Base-by-base conservation (phyloP, 1,140 invertebrate species). In the Ladona fulva region DNA sequence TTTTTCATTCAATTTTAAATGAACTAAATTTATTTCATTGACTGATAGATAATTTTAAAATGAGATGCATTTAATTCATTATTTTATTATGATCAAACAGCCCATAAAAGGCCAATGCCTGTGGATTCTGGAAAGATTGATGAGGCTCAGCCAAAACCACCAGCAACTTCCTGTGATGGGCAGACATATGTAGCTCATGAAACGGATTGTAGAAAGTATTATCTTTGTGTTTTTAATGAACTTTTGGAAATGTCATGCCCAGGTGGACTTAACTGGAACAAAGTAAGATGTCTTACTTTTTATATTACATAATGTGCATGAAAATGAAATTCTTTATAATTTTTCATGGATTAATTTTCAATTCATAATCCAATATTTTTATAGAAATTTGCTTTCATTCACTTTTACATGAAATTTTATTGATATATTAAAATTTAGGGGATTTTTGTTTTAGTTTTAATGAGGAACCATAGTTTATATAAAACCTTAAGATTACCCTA, bases 151-250 rank as follows among this genome's bases (percentile, higher is more conserved):
- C 75, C 77, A 22, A 77, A 16, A 12, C 66, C 66, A 24, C 73
- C 78, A 1, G 80, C 82, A 1, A 80, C 83, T 0, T 83, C 86
- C n/a, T 94, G 93, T 81, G 83, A 85, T 0, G 89, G 89, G 24
- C 87, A 86, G 78, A 84, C 88, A 22, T 94, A 92, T 82, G 84
- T 86, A 76, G 82, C 89, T 0, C 89, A 94, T 82, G 85, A 89
- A 6, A 83, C 81, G 0, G 91, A 95, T 80, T 95, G 94, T 82
- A 89, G 87, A 44, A 93, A 94, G 81, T 96, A 95, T 81, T 93
- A 92, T 77, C 84, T 93, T 0, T 96, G 94, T 82, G 89, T 94
- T 52, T 91, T 92, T 81, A 93, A 91, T 19, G 83, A 87, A 37
- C 86, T 92, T 1, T 85, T 89, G 0, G 88, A 91, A 77, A 88